Evolutionary conservation across 2,113 vertebrate species (phyloP).

Genomic region (Zonotrichia leucophrys): DNA sequence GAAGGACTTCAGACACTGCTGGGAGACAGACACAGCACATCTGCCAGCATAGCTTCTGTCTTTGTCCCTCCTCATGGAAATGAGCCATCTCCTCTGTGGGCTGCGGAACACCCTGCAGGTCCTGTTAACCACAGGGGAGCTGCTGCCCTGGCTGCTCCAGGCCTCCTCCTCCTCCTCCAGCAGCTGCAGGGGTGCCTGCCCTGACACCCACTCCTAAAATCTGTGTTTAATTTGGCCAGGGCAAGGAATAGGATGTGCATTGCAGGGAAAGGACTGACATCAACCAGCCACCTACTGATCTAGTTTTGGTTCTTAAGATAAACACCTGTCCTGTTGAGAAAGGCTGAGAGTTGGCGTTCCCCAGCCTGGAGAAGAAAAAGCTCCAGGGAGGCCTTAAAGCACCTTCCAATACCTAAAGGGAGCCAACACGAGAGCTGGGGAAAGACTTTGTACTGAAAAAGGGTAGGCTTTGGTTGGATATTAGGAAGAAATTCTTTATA

Average conservation of each 20-base stretch:
- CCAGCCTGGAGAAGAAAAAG: neutral
- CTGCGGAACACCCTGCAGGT: neutral
- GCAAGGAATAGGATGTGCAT: neutral
- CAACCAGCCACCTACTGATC: neutral
- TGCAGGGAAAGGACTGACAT: neutral
- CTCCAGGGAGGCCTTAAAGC: neutral
- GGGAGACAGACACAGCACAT: neutral
- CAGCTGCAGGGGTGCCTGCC: neutral
- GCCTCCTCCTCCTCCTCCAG: neutral
- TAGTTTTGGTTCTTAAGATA: neutral
- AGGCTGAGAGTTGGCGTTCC: neutral
- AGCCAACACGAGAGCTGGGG: neutral
- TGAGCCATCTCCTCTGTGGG: neutral
- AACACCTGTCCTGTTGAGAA: neutral
- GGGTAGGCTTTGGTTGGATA: neutral
- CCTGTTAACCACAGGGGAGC: fast-evolving
- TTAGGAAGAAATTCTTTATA: neutral
- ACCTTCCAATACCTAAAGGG: neutral
- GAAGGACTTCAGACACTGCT: neutral
- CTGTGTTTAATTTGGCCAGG: neutral
- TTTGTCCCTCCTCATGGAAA: neutral
- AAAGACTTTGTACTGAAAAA: neutral
- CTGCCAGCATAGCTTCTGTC: neutral
- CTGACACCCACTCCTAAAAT: neutral
- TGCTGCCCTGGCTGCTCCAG: neutral